Percentiles rank a stretch among this genome's conserved stretches.
Conservation (phyloP, 2,113 vertebrate species). For the Terrapene triunguis region DNA sequence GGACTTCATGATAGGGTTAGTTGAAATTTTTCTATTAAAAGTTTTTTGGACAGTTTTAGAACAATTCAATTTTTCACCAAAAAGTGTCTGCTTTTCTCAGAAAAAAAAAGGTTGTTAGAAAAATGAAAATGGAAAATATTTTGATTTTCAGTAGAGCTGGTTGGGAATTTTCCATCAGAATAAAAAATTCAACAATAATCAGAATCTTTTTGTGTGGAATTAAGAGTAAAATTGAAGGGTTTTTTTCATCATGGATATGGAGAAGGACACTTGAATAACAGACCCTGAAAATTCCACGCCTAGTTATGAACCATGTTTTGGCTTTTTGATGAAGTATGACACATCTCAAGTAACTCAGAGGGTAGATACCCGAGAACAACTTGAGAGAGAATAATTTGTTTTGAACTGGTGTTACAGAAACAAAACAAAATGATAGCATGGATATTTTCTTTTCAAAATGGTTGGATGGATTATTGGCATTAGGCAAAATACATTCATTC, state of each 20-base stretch:
- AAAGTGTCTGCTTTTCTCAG: background rate
- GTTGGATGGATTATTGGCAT: background rate
- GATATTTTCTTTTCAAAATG: background rate
- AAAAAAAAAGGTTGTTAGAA: background rate
- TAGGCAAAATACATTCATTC: background rate
- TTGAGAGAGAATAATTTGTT: background rate
- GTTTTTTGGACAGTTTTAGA: background rate
- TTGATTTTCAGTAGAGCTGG: background rate
- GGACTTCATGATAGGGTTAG: background rate
- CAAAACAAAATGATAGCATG: background rate
- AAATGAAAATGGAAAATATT: background rate
- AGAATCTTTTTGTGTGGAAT: background rate
- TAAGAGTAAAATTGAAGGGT: background rate
- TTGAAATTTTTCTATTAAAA: background rate
- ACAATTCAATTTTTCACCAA: background rate
- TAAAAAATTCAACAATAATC: background rate
- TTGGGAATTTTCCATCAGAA: background rate
- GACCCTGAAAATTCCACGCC: no score
- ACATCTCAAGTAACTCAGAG: background rate
- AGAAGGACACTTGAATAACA: background rate
- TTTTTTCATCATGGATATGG: background rate
- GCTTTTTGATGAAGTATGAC: background rate
- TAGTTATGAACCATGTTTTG: background rate
- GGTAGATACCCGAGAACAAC: background rate
- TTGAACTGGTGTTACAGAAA: background rate